These are phyloP conservation scores for Rhagonycha fulva DNA, from an alignment of 2,888 invertebrate genomes.

Conservation along the genomic window DNA sequence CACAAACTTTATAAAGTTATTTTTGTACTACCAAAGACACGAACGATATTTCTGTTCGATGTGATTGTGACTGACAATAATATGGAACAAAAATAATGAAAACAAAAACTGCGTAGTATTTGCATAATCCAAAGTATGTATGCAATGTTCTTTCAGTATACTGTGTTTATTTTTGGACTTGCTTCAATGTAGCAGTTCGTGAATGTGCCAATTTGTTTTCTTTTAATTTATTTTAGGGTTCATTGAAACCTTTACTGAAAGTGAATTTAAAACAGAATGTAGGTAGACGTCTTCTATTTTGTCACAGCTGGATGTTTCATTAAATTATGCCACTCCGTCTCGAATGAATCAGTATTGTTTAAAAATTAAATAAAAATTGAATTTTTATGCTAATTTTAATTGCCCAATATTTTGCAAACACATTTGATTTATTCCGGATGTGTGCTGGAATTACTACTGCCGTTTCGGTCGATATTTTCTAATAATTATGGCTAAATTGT, in stretches of 20 bases:
- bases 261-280: constrained; percentile 17
- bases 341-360: background rate
- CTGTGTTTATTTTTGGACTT: constrained; percentile 34
- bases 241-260: constrained; percentile 44
- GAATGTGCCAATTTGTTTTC: constrained; percentile 50
- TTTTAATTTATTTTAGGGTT: constrained; percentile 51
- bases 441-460: background rate
- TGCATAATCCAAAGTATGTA: constrained; percentile 45
- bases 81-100: constrained; percentile 25
- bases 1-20: background rate
- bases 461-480: background rate
- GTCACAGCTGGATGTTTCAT: constrained; percentile 1
- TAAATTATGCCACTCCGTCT: background rate
- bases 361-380: constrained; percentile 2
- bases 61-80: constrained; percentile 2
- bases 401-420: background rate
- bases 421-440: background rate
- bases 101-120: constrained; percentile 34
- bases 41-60: background rate
- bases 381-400: constrained; percentile 4
- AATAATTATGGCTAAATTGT: background rate
- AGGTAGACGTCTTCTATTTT: constrained; percentile 2
- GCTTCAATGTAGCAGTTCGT: constrained; percentile 39
- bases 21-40: constrained; percentile 5
- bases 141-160: constrained; percentile 44